Conservation (phyloP, 2,113 vertebrate genomes). For the Chaetura pelagica region DNA sequence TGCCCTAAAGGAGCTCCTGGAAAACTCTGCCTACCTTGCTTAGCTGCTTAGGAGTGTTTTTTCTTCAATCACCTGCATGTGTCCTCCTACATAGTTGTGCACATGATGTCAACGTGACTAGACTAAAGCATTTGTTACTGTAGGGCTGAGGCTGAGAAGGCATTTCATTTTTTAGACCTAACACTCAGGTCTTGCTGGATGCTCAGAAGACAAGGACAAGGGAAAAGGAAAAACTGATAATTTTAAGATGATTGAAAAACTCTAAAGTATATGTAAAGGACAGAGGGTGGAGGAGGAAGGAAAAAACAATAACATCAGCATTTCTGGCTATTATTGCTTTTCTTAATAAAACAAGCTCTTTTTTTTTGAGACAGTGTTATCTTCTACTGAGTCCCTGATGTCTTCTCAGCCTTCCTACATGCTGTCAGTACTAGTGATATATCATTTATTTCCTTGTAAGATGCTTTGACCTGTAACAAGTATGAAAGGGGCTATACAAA, state of each 20-base stretch:
- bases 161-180: not conserved
- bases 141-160: not conserved
- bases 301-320: not conserved
- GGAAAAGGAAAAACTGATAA: not conserved
- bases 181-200: not conserved
- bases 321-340: not conserved
- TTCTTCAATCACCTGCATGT: not conserved
- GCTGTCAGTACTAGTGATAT: not conserved
- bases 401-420: not conserved
- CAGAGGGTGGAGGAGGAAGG: not conserved
- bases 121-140: not conserved
- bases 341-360: not conserved
- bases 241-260: not conserved
- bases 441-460: conserved; percentile 11
- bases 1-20: not conserved
- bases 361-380: not conserved
- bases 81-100: not conserved
- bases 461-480: not conserved
- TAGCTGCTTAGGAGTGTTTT: not conserved
- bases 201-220: not conserved
- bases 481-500: conserved; percentile 25
- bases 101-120: not conserved
- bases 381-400: not conserved
- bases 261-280: not conserved
- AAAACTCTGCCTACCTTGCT: not conserved